Base-by-base conservation (phyloP, 2,113 vertebrate species). In the Notiomystis cincta region DNA sequence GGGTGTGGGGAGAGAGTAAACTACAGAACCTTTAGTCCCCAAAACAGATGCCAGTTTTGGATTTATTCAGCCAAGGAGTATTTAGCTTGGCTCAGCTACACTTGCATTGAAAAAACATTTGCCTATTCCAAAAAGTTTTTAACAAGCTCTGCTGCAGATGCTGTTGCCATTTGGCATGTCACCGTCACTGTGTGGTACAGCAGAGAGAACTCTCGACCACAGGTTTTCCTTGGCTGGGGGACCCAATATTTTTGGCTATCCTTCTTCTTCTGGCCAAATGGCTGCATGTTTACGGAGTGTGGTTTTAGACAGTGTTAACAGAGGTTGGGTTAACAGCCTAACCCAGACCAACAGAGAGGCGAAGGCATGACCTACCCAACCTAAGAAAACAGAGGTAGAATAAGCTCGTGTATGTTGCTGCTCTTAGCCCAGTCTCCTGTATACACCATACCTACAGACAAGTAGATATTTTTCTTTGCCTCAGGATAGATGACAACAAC, bases 81-180 rank as follows among this genome's bases (percentile, higher is more conserved):
- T 98, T 98, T 98, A 96, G 94, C 92, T 98, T 98, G 98, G 98
- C 98, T 97, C 92, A 62, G 85, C 50, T 80, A 69, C 15, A 65
- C 87, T 95, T 89, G 57, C 66, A 65, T 95, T 98, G 95, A 97
- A 98, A 97, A 97, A 98, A 97, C 97, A 97, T 96, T 97, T 75
- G 94, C 93, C 94, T 28, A 96, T 95, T 98, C 98, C 98, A 98
- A 95, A 95, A 98, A 97, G 97, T 97, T 98, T 97, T 98, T 98
- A 98, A 98, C 84, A 84, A 98, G 97, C 95, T 98, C 95, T 97
- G 95, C 97, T 97, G 94, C 71, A 91, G 96, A 96, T 79, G 90
- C 75, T 25, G 44, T 91, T 98, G 98, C 97, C 98, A 98, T 97
- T 95, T 98, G 98, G 98, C 98, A 97, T 78, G 91, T 98, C 97